phyloP scores from a whole-genome alignment of 2,797 vertebrate genomes.

The Poeciliopsis turneri region DNA sequence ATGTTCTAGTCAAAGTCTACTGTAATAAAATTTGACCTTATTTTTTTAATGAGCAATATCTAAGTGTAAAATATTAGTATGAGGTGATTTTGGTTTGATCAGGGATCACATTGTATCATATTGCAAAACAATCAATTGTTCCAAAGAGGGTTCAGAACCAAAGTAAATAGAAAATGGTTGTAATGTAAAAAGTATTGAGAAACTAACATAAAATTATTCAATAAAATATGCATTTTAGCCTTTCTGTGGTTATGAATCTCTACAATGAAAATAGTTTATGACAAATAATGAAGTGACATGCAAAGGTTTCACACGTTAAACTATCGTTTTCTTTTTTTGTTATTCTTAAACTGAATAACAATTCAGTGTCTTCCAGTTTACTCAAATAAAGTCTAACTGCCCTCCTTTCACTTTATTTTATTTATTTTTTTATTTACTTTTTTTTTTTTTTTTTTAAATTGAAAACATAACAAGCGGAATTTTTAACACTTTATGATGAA shows the following conservation, averaged over 20 bases:
- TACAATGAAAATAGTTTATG: not conserved
- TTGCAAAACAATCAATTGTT: not conserved
- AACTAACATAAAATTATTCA: not conserved
- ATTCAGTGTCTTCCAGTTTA: not conserved
- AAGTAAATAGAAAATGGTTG: not conserved
- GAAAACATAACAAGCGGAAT: not conserved
- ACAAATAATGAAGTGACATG: not conserved
- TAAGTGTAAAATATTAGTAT: not conserved
- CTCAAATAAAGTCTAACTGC: not conserved
- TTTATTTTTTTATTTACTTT: not conserved
- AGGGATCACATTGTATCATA: not conserved
- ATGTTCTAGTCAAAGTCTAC: not conserved
- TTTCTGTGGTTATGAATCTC: not conserved
- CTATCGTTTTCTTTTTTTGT: not conserved
- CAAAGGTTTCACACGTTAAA: not conserved
- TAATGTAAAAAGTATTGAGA: not conserved
- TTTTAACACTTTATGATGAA: not conserved
- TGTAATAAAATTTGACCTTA: not conserved
- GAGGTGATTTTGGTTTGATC: not conserved
- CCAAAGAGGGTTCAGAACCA: not conserved
- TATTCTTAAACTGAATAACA: not conserved
- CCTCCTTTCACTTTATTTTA: slow-evolving; percentile 4
- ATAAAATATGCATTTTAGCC: not conserved
- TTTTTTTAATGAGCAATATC: not conserved
- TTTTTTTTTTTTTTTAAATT: not conserved